Evolutionary conservation across 2,888 invertebrate genomes (phyloP), one percentile per base, ranked within the genome.

Genomic region (Operophtera brumata): DNA sequence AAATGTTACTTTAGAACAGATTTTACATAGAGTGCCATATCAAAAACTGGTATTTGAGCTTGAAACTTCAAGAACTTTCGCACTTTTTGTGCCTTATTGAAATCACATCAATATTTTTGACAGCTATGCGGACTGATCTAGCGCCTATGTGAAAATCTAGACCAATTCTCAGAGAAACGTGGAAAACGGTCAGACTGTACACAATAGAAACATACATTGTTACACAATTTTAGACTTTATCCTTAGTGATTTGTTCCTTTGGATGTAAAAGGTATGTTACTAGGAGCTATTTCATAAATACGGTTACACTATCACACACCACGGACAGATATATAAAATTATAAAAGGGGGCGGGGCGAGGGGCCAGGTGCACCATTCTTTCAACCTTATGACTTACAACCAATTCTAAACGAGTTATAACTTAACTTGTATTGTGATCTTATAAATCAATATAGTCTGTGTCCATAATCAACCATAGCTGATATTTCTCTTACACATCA

Each of bases 301-400:
- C 46, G 51, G 47, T n/a, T 20, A 47, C 39, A 50, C 47, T 45
- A 26, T 20, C 52, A 53, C 54, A 54, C 52, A 52, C 50, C 30
- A 13, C 42, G 42, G 25, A 1, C 7, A n/a, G 25, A 48, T 34
- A 43, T 34, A 35, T 45, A 45, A 41, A 47, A 48, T 47, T 44
- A 25, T 42, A 37, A 46, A 49, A 47, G 41, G n/a, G 34, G 34
- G 42, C 46, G 45, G 45, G 49, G 1, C 20, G 30, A 1, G 6
- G 26, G 11, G 26, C 14, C 36, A 44, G 54, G 25, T 8, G 9
- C 26, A 28, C 11, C 25, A n/a, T 41, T 12, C 41, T 12, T 25
- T 20, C 39, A 2, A 10, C 5, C n/a, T 9, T 30, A 3, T 4
- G 20, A 20, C 2, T 20, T 2, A 20, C 2, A 20, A 20, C 20